phyloP scores from a whole-genome alignment of 2,797 vertebrate species.

The Gastrophryne carolinensis region DNA sequence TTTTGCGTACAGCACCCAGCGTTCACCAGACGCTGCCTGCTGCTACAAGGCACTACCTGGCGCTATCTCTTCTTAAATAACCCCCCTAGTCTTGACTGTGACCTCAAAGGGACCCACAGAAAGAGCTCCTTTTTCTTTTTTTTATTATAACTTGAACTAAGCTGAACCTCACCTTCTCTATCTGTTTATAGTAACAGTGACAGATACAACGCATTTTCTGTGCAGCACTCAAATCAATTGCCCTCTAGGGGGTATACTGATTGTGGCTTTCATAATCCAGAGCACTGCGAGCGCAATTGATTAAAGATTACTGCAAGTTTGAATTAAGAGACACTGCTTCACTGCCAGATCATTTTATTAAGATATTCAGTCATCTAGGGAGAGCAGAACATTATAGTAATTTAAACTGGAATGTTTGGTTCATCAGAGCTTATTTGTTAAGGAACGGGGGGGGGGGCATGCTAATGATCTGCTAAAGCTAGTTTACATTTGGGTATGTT shows the following conservation, averaged over 20 bases:
- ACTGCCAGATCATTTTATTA: slow-evolving; percentile 37
- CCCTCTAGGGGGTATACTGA: slow-evolving; percentile 25
- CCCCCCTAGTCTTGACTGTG: no score
- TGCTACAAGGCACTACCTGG: no score
- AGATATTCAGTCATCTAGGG: slow-evolving; percentile 38
- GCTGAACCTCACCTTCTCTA: neutral
- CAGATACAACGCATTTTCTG: neutral
- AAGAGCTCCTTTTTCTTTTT: neutral
- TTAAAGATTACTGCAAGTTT: slow-evolving; percentile 27
- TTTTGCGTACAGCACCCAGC: no score
- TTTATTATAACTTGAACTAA: neutral
- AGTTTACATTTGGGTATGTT: no score
- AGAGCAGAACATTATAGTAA: slow-evolving; percentile 34
- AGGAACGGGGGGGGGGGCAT: no score
- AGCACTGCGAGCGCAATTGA: slow-evolving; percentile 22
- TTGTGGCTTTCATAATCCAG: slow-evolving; percentile 36
- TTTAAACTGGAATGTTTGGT: slow-evolving; percentile 30
- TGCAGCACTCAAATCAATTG: slow-evolving; percentile 32
- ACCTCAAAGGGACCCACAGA: neutral
- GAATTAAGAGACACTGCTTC: slow-evolving; percentile 24
- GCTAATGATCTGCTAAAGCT: no score
- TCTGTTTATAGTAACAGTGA: neutral
- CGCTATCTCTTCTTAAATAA: no score
- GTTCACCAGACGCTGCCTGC: no score
- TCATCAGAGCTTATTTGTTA: no score